Evolutionary conservation across 2,888 invertebrate species (phyloP).

Genomic region (Macropis europaea): DNA sequence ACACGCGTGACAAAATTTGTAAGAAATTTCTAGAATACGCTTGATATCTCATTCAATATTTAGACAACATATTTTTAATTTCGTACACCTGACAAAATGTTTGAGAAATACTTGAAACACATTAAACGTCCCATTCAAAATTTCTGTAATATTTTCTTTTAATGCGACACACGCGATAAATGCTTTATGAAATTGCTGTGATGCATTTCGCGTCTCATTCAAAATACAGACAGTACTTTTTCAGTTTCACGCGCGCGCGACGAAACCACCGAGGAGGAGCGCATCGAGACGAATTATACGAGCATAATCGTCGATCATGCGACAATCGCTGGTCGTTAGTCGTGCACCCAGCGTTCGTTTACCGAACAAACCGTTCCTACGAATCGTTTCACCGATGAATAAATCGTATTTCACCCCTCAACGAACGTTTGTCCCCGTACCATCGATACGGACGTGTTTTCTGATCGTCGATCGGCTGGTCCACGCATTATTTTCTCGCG

Average conservation of each 20-base stretch:
- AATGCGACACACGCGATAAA: too few species aligned
- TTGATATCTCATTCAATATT: too few species aligned
- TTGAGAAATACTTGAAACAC: too few species aligned
- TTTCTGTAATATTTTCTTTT: neutral
- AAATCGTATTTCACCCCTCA: conserved; percentile 12
- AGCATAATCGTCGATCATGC: conserved; percentile 27
- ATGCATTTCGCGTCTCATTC: too few species aligned
- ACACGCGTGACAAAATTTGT: too few species aligned
- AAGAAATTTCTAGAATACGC: too few species aligned
- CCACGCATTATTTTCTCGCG: conserved; percentile 11
- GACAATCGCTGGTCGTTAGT: conserved; percentile 38
- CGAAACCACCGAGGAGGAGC: neutral
- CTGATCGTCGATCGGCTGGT: conserved; percentile 13
- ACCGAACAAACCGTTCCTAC: conserved; percentile 32
- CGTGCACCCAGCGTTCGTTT: conserved; percentile 24
- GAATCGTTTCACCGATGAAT: neutral
- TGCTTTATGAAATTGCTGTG: too few species aligned
- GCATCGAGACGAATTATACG: neutral
- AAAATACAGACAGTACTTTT: too few species aligned
- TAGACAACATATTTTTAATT: too few species aligned
- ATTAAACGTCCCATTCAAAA: neutral
- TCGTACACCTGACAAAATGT: too few species aligned
- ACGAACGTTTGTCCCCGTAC: neutral
- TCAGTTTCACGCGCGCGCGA: neutral
- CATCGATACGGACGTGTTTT: conserved; percentile 10